Evolutionary conservation across 2,113 vertebrate genomes (phyloP).

Genomic region (Melanerpes formicivorus): DNA sequence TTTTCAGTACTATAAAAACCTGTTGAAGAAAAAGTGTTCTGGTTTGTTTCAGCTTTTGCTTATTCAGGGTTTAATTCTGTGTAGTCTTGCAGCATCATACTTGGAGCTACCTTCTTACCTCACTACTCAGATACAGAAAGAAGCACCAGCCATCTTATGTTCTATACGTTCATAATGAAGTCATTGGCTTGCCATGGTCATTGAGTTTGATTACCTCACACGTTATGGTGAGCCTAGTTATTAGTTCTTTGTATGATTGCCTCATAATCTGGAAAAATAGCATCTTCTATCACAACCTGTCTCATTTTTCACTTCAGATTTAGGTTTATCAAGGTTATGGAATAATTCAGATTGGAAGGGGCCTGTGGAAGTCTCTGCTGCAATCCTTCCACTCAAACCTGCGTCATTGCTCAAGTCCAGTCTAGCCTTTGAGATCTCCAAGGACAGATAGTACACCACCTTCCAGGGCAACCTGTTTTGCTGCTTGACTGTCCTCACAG

Average conservation of each 20-base stretch:
- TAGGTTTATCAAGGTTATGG: neutral
- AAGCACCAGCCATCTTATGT: neutral
- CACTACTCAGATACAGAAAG: neutral
- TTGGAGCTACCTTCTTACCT: constrained; percentile 11
- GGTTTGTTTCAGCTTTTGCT: constrained; percentile 24
- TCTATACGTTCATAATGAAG: neutral
- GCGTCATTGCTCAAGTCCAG: neutral
- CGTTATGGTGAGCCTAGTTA: neutral
- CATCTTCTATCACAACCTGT: neutral
- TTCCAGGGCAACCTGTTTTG: neutral
- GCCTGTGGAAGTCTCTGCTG: neutral
- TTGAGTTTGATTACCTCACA: neutral
- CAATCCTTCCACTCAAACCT: neutral
- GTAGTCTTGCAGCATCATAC: constrained; percentile 21
- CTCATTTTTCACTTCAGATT: neutral
- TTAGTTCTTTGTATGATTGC: neutral
- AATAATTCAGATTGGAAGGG: neutral
- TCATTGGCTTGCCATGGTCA: neutral
- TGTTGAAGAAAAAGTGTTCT: neutral
- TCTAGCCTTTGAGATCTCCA: neutral
- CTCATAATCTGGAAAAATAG: neutral
- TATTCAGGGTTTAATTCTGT: neutral
- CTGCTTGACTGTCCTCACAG: neutral
- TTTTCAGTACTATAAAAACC: neutral
- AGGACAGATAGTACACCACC: neutral